Evolutionary conservation across 1,140 invertebrate species (phyloP).

Genomic region (Cecropterus lyciades): DNA sequence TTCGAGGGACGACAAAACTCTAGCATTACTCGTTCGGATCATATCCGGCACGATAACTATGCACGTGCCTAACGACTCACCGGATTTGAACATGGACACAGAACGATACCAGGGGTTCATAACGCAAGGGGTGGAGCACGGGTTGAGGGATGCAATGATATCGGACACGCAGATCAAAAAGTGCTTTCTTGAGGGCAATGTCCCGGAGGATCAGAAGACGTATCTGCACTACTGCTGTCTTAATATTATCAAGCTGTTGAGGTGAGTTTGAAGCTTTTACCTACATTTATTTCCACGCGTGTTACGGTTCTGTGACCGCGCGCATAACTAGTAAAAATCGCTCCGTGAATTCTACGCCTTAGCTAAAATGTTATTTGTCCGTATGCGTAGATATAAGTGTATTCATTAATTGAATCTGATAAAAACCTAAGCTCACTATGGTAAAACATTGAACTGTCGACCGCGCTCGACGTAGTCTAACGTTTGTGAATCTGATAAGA

Average conservation of each 20-base stretch:
- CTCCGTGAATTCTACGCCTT: no score
- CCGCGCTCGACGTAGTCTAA: no score
- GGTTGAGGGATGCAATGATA: conserved; percentile 68
- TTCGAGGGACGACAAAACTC: conserved; percentile 80
- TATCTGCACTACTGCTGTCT: conserved; percentile 76
- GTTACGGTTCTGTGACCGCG: no score
- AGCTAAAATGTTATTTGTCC: no score
- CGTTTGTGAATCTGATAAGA: no score
- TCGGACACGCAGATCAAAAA: conserved; percentile 70
- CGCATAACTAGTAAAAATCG: no score
- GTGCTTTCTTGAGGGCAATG: conserved; percentile 56
- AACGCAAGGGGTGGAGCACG: conserved; percentile 73
- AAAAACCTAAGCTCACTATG: no score
- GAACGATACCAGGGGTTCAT: conserved; percentile 72
- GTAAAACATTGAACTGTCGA: no score
- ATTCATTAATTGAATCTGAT: no score
- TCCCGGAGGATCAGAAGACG: conserved; percentile 59
- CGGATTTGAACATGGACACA: conserved; percentile 63
- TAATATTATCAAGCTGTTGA: conserved; percentile 76
- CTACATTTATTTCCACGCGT: no score
- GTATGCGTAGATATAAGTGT: no score
- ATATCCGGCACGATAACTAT: conserved; percentile 76
- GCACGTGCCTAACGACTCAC: conserved; percentile 67
- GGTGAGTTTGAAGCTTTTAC: conserved; percentile 65
- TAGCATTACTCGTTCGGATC: conserved; percentile 84